These are phyloP conservation scores for Magallana gigas DNA, from an alignment of 1,140 invertebrate species.

Conservation along the genomic window DNA sequence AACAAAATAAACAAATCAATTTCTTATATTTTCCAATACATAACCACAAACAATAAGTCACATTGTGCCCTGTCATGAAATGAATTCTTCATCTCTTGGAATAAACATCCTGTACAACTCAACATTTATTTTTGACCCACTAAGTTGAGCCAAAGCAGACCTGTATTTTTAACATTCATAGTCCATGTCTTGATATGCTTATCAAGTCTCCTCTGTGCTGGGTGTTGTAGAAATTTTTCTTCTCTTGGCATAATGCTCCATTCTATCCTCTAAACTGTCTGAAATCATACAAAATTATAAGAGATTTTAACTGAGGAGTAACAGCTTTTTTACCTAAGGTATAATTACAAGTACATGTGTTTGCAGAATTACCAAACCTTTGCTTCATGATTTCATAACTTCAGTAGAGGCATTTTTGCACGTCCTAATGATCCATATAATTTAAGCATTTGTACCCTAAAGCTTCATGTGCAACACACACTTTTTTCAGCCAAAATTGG, in stretches of 20 bases:
- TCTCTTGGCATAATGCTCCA: constrained; percentile 86
- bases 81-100: not conserved
- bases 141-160: not conserved
- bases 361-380: no score
- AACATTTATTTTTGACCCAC: not conserved
- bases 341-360: no score
- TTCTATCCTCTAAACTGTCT: constrained; percentile 87
- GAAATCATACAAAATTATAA: constrained; percentile 52
- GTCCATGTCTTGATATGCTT: not conserved
- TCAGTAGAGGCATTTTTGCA: no score
- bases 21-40: not conserved
- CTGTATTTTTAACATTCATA: not conserved
- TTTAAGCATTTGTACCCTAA: no score
- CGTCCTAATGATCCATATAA: no score
- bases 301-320: no score
- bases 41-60: not conserved
- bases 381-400: no score
- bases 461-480: no score
- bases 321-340: no score
- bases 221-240: constrained; percentile 59
- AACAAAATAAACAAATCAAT: not conserved
- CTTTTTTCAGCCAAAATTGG: no score
- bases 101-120: not conserved
- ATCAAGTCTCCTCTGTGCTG: constrained; percentile 29
- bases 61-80: constrained; percentile 9